Evolutionary conservation across 53 echinoderm and acorn worm species (phyloP), one percentile per base, ranked within the genome.

Genomic region (Pentamera pediparva): DNA sequence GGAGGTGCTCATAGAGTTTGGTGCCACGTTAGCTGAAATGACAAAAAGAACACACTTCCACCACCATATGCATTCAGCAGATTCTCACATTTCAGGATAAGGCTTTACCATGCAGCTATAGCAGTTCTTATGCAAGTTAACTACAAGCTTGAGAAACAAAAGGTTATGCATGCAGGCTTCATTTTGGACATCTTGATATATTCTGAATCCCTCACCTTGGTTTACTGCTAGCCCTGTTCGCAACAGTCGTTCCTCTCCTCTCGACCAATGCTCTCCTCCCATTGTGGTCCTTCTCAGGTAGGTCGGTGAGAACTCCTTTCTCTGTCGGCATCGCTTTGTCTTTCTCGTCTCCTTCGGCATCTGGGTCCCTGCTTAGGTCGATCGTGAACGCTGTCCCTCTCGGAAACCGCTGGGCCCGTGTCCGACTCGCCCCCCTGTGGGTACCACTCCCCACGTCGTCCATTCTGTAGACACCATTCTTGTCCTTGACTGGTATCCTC

Each of bases 301-400:
- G 17, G 13, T 72, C 73, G 6, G 52, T 54, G 52, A 53, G 29
- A 35, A 72, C 55, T 25, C 55, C 73, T 32, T 72, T 84, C 64
- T 27, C 78, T 28, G 26, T 45, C 30, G 48, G 70, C 36, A 15
- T 34, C 21, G 3, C 32, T 78, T 64, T 69, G 64, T 81, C 65
- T 17, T 25, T 22, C 7, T 79, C 33, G 56, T 52, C 30, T 56
- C 71, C 37, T 51, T 63, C 2, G 76, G 64, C 41, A 63, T 64
- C 25, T 47, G 41, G 4, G 69, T 80, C 31, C 70, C 61, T 25
- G 5, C 80, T 77, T 7, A 85, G 67, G 25, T 73, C 88, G 15
- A 89, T 76, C 7, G 89, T 85, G 50, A 92, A 92, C 4, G 92
- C 77, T 8, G 92, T 92, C 17, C 85, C 82, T 47, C 79, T 79